Percentiles rank a stretch among this genome's conserved stretches.
phyloP scores from a whole-genome alignment of 2,888 invertebrate genomes.

The Tineola bisselliella region DNA sequence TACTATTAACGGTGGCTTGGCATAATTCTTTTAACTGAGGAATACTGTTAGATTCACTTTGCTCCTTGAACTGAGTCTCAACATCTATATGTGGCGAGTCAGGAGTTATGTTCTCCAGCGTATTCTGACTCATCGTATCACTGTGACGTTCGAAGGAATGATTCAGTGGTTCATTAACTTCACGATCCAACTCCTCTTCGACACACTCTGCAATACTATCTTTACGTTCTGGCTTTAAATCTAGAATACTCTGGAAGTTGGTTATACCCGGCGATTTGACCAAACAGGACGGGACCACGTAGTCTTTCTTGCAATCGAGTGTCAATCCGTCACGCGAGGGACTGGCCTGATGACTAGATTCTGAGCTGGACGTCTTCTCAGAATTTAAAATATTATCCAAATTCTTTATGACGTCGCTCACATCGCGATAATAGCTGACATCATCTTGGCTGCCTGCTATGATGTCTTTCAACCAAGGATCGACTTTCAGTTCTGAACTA shows the following conservation, averaged over 20 bases:
- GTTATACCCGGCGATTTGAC: constrained; percentile 59
- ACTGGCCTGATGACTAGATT: constrained; percentile 66
- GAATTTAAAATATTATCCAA: constrained; percentile 71
- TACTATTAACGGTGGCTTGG: constrained; percentile 32
- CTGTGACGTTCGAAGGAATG: constrained; percentile 59
- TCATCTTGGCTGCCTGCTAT: constrained; percentile 69
- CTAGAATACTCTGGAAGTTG: constrained; percentile 53
- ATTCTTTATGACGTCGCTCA: constrained; percentile 72
- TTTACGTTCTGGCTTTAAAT: constrained; percentile 35
- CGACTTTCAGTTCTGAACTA: constrained; percentile 41
- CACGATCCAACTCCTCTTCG: constrained; percentile 39
- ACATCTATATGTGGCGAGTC: constrained; percentile 52
- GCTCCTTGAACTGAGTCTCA: constrained; percentile 19
- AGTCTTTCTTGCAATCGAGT: constrained; percentile 57
- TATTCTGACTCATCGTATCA: constrained; percentile 51
- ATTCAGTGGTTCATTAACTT: constrained; percentile 52
- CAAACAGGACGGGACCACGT: constrained; percentile 47
- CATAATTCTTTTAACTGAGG: constrained; percentile 52
- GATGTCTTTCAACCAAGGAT: constrained; percentile 70
- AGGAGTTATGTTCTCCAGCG: constrained; percentile 53
- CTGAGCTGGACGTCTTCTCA: constrained; percentile 69
- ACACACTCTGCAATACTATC: constrained; percentile 28
- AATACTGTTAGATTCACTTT: constrained; percentile 20
- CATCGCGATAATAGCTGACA: constrained; percentile 68
- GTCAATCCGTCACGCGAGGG: constrained; percentile 60